Percentiles rank a stretch among this genome's conserved stretches.
Conservation (phyloP, 2,888 invertebrate species). For the Melitaea athalia region DNA sequence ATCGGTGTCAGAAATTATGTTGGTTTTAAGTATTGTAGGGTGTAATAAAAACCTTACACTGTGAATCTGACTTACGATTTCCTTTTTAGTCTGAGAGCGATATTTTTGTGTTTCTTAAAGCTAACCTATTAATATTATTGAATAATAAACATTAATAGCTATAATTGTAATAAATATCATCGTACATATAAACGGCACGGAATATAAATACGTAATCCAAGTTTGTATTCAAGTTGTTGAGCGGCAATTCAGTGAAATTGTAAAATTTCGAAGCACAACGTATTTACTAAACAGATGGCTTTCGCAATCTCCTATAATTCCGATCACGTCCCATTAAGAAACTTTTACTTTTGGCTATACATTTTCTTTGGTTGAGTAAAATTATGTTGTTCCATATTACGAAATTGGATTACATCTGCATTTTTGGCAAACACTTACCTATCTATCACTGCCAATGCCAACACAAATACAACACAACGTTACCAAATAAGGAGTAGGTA, state of each 20-base stretch:
- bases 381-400: constrained; percentile 37
- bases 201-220: constrained; percentile 30
- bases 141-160: too few species aligned
- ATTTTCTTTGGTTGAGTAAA: constrained; percentile 36
- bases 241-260: constrained; percentile 71
- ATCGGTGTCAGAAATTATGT: too few species aligned
- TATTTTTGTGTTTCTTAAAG: too few species aligned
- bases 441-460: background rate
- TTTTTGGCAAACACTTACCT: constrained; percentile 18
- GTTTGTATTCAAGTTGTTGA: constrained; percentile 60
- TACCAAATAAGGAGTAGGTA: background rate
- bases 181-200: background rate
- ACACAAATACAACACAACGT: background rate
- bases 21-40: too few species aligned
- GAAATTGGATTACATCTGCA: constrained; percentile 30
- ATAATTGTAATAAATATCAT: too few species aligned
- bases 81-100: too few species aligned
- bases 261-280: constrained; percentile 67
- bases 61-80: too few species aligned
- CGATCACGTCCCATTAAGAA: constrained; percentile 56
- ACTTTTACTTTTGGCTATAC: constrained; percentile 56
- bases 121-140: too few species aligned
- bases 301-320: constrained; percentile 64
- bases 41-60: too few species aligned
- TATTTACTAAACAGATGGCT: constrained; percentile 67